Conservation (phyloP, 64 coral and sea anemone genomes). For the Montipora cactus region DNA sequence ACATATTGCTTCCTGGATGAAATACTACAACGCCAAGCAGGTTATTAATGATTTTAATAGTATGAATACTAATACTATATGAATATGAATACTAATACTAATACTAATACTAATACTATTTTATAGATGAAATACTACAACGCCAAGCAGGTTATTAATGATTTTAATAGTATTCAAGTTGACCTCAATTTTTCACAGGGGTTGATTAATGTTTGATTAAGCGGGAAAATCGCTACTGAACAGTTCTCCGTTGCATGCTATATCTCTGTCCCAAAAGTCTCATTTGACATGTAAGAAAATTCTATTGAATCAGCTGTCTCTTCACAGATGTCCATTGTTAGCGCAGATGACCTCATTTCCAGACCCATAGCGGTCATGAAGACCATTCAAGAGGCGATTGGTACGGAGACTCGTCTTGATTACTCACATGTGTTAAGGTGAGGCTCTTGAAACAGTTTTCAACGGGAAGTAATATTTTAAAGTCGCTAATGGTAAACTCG, state of each 20-base stretch:
- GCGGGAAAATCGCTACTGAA: background rate
- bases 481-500: background rate
- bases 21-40: constrained; percentile 84
- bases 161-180: background rate
- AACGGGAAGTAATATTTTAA: background rate
- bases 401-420: constrained; percentile 35
- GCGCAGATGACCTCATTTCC: constrained; percentile 55
- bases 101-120: constrained; percentile 21
- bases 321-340: constrained; percentile 62
- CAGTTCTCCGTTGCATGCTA: background rate
- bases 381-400: constrained; percentile 58
- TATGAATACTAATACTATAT: too few relatives aligned
- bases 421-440: constrained; percentile 57
- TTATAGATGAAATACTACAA: constrained; percentile 94
- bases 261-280: background rate
- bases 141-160: constrained; percentile 69
- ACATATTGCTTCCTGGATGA: constrained; percentile 93
- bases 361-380: constrained; percentile 69
- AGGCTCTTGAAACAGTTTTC: background rate
- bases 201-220: too few relatives aligned
- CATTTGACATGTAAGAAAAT: too few relatives aligned
- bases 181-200: too few relatives aligned
- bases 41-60: background rate
- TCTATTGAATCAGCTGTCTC: background rate
- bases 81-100: too few relatives aligned